Base-by-base conservation (phyloP, 2,888 invertebrate genomes). In the Lycocerus yunnanus region DNA sequence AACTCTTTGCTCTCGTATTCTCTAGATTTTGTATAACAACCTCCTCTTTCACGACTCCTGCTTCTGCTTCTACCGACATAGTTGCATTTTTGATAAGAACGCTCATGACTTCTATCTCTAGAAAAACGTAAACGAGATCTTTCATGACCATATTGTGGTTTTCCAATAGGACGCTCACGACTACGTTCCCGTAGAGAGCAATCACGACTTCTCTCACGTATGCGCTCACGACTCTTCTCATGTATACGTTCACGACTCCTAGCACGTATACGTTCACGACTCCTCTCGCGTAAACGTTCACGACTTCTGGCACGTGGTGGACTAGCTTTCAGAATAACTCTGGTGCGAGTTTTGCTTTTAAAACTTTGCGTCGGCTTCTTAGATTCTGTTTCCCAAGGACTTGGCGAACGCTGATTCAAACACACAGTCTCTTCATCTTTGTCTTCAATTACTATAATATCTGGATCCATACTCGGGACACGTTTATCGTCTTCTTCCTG, bases 361-460 rank as follows among this genome's bases (percentile, higher is more conserved):
- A 63, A 76, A 15, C 59, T 78, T 67, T 66, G 74, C 16, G 68
- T 75, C 16, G 61, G 60, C 6, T 68, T 24, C 1, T 58, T 66
- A 3, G 74, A 78, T 16, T 84, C 85, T 4, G 79, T 82, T 77
- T 88, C 88, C 88, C 88, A 88, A 0, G 88, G 87, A 78, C 84
- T 86, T 76, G 83, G 85, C 8, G 87, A 85, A 58, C 86, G 80
- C n/a, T 43, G 43, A 68, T 79, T 83, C 8, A 81, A 80, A 21
- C 79, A 78, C 11, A 71, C 59, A 20, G 78, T 83, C 75, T 78
- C 82, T 75, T 78, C 83, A 18, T 86, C 84, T 73, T 84, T 83
- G 75, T 87, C 87, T 20, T 87, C 87, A 61, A 87, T 85, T 10
- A 84, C 71, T 20, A 85, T 85, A 1, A 83, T 83, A 72, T 86